Evolutionary conservation across 2,888 invertebrate genomes (phyloP).

Genomic region (Ryuthela nishihirai): DNA sequence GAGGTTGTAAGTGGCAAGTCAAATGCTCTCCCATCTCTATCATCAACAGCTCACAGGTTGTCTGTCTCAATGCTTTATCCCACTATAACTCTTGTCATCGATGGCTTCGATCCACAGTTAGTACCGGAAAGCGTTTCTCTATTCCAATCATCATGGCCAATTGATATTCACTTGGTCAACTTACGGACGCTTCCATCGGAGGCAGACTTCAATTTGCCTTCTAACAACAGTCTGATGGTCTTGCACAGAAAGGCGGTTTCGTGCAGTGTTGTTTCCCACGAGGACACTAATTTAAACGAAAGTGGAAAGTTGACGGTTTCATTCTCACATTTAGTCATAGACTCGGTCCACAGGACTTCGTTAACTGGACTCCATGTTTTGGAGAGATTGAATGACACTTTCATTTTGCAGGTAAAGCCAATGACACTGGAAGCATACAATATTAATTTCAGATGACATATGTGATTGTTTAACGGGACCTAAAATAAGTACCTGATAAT

Average conservation of each 20-base stretch:
- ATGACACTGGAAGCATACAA: too few relatives aligned
- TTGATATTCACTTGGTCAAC: slow-evolving; percentile 68
- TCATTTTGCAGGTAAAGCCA: too few relatives aligned
- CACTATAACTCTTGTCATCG: slow-evolving; percentile 68
- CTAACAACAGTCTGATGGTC: slow-evolving; percentile 68
- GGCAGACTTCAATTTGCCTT: slow-evolving; percentile 71
- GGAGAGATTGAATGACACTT: too few relatives aligned
- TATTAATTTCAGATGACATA: too few relatives aligned
- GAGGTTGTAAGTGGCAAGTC: slow-evolving; percentile 57
- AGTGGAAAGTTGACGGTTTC: too few relatives aligned
- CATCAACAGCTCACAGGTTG: slow-evolving; percentile 67
- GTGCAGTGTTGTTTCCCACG: slow-evolving; percentile 57
- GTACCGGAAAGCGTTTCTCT: slow-evolving; percentile 37
- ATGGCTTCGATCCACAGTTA: slow-evolving; percentile 46
- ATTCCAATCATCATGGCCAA: slow-evolving; percentile 57
- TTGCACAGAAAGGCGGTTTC: slow-evolving; percentile 72
- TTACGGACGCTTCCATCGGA: slow-evolving; percentile 75
- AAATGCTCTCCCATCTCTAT: slow-evolving; percentile 57
- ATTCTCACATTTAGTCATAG: neutral
- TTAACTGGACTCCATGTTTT: neutral
- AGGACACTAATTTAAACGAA: too few relatives aligned
- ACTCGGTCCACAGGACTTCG: neutral
- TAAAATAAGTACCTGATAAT: too few relatives aligned
- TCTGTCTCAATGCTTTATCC: slow-evolving; percentile 79
- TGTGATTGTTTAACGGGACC: too few relatives aligned